Conservation (phyloP, 2,113 vertebrate species). For the Hemichromis elongatus region DNA sequence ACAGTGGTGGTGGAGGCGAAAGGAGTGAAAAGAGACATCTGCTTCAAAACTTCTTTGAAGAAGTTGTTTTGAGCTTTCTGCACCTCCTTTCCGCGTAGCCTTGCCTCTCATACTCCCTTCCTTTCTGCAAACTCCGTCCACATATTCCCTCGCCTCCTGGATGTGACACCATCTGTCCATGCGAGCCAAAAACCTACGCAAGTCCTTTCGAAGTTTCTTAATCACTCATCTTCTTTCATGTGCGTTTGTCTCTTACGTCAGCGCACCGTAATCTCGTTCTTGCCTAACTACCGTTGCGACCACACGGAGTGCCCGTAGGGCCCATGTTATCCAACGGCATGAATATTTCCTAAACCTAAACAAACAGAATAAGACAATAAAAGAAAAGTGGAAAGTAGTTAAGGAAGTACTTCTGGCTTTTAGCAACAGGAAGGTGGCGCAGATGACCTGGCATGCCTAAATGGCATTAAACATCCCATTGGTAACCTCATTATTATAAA, state of each 20-base stretch:
- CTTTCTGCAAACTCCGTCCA: neutral
- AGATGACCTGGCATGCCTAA: neutral
- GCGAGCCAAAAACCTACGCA: neutral
- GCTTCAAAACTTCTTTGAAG: neutral
- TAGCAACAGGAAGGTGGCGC: neutral
- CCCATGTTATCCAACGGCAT: accelerated
- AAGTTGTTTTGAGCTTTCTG: neutral
- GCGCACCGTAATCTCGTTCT: neutral
- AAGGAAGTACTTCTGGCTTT: neutral
- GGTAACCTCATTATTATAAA: neutral
- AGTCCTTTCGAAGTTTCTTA: neutral
- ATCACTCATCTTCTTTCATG: neutral
- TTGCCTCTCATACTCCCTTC: neutral
- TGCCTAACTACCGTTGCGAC: neutral
- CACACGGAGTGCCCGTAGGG: neutral
- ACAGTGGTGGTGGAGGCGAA: neutral
- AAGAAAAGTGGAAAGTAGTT: neutral
- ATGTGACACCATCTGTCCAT: neutral
- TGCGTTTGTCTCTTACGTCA: neutral
- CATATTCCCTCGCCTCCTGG: neutral
- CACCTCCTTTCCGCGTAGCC: neutral
- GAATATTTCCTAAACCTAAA: neutral
- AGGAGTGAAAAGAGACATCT: neutral
- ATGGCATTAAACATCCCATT: neutral
- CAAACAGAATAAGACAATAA: neutral